Base-by-base conservation (phyloP, 2,797 vertebrate species). In the Stomatorhinus walkeri region DNA sequence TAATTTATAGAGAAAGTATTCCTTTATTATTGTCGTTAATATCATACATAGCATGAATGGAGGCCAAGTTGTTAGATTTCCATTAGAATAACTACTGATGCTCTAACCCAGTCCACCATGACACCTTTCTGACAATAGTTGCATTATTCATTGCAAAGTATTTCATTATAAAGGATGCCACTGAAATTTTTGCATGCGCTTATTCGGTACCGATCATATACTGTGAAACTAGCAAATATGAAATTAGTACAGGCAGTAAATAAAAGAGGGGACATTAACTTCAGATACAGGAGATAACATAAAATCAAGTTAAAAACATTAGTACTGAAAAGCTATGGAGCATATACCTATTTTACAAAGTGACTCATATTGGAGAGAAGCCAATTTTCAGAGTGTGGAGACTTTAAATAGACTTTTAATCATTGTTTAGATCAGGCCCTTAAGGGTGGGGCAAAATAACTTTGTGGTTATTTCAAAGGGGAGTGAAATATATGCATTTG, bases 371-470 rank as follows among this genome's bases (percentile, higher is more conserved):
- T 84, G 81, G 46, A 51, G 19, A 14, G 46, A 48, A 81, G 76
- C 76, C 76, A 46, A 19, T 81, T 81, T 36, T n/a, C 6, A 16
- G 7, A 85, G 10, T 36, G 36, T 10, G 16, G n/a, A 2, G 10
- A 16, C 46, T 28, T 84, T 84, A 84, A 84, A 84, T n/a, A 56
- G 85, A 28, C 22, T 43, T 87, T 32, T 68, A 88, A 81, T 88
- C 72, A 40, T 54, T 83, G 49, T 52, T 52, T 76, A n/a, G 49
- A 88, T 88, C 72, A 83, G 68, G 32, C 16, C 14, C 28, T 81
- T 81, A 4, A 88, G 68, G 87, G 72, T 83, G 87, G 59, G 72
- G 32, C 72, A 56, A 56, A 54, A 83, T 76, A 43, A 24, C 49
- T 54, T 4, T 24, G 72, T 7, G 19, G 49, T 88, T 88, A 59